These are phyloP conservation scores for Triops cancriformis DNA, from an alignment of 1,140 invertebrate genomes.

Conservation along the genomic window DNA sequence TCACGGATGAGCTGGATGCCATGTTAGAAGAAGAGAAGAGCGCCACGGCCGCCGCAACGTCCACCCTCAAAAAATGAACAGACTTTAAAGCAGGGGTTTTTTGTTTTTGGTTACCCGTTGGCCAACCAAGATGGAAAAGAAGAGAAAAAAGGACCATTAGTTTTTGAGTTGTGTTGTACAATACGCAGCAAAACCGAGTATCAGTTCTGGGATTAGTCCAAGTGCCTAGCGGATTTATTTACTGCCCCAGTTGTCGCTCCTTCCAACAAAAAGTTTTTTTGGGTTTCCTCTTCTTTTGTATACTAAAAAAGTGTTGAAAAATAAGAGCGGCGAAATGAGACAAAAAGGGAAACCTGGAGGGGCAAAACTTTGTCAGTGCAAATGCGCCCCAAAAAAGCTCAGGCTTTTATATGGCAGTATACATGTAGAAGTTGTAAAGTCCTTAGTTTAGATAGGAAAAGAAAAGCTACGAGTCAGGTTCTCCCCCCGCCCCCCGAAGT, in stretches of 20 bases:
- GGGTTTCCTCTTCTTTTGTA: constrained; percentile 7
- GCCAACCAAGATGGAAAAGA: neutral
- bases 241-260: constrained; percentile 3
- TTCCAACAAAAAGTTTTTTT: neutral
- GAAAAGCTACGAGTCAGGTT: neutral
- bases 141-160: neutral
- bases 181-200: neutral
- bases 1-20: constrained; percentile 86
- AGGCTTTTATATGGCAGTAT: constrained; percentile 5
- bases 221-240: constrained; percentile 5
- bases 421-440: constrained; percentile 1
- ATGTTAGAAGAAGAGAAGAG: constrained; percentile 75
- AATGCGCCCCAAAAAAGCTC: constrained; percentile 3
- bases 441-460: neutral
- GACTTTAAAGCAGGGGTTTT: neutral
- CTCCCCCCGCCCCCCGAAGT: neutral
- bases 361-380: constrained; percentile 1
- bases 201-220: constrained; percentile 13
- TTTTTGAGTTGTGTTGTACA: neutral
- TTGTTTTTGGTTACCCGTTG: neutral
- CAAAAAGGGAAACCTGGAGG: neutral
- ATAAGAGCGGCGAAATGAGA: no score
- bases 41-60: neutral
- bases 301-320: neutral
- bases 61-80: neutral